Evolutionary conservation across 2,113 vertebrate genomes (phyloP), one percentile per base, ranked within the genome.

Genomic region (Numenius arquata): DNA sequence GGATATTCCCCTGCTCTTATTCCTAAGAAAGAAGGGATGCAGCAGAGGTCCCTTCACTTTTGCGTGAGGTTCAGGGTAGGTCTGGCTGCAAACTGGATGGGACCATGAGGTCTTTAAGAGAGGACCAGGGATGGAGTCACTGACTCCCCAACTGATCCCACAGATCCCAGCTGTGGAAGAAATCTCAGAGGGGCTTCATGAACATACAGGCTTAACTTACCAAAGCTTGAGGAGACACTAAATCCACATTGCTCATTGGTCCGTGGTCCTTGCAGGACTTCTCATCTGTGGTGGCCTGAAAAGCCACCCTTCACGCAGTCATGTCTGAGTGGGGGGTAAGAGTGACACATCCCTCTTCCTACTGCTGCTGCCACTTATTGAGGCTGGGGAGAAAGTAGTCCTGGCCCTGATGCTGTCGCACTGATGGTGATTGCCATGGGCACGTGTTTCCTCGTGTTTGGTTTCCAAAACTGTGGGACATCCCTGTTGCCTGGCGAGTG

Each of bases 251-350:
- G 14, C 25, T 56, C 34, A 3, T 48, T 32, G 32, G 13, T 11
- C 47, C 7, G 0, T 2, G 5, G 6, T 40, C 52, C 47, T 48
- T 32, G 6, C 20, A 21, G 83, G 55, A 16, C 20, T 71, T 10
- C 40, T 70, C 32, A 26, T 29, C 52, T 3, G 0, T 26, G 34
- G 45, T 53, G 38, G 25, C 65, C 36, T 56, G 40, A 15, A 63
- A 20, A 76, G 29, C 26, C 52, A 45, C 21, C 36, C 40, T 52
- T 82, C 22, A 11, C 0, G 0, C 1, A 4, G 6, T 5, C 29
- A 1, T 11, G 25, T 34, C 56, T 22, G 59, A 48, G 61, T 5
- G 22, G 29, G 2, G 7, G 12, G 36, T 8, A 21, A 26, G 34
- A 36, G 48, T 4, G 17, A 32, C 34, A 29, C 11, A 5, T 30